Percentiles rank a stretch among this genome's conserved stretches.
These are phyloP conservation scores for Tapera naevia DNA, from an alignment of 2,797 vertebrate species.

Conservation along the genomic window DNA sequence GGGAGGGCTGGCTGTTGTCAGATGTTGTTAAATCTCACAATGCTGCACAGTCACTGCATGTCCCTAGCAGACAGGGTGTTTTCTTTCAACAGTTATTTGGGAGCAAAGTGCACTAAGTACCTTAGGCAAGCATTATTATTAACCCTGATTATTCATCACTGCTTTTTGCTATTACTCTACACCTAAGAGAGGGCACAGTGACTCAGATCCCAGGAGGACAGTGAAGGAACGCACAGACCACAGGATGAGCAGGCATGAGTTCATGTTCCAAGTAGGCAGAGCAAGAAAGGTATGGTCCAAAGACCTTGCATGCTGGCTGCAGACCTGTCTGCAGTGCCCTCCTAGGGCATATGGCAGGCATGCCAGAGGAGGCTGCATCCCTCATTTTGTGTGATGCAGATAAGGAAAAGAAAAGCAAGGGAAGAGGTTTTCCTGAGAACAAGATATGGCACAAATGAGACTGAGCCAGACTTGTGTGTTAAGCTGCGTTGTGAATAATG, in stretches of 20 bases:
- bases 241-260: neutral
- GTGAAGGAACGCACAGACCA: neutral
- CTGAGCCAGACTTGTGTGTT: neutral
- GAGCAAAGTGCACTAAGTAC: constrained; percentile 38
- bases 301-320: neutral
- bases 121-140: constrained; percentile 47
- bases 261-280: neutral
- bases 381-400: neutral
- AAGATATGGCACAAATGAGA: neutral
- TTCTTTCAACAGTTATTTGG: neutral
- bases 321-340: neutral
- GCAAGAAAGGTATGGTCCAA: neutral
- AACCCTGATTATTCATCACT: constrained; percentile 15
- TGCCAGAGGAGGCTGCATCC: neutral
- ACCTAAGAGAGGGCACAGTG: neutral
- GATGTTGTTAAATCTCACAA: constrained; percentile 19
- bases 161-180: neutral
- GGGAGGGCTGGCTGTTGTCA: constrained; percentile 21
- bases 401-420: neutral
- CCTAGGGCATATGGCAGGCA: neutral
- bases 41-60: neutral
- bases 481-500: neutral
- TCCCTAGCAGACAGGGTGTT: constrained; percentile 5
- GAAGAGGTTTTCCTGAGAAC: neutral
- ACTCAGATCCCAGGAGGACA: constrained; percentile 1